These are phyloP conservation scores for Mesoligia furuncula DNA, from an alignment of 2,888 invertebrate species.

Conservation along the genomic window DNA sequence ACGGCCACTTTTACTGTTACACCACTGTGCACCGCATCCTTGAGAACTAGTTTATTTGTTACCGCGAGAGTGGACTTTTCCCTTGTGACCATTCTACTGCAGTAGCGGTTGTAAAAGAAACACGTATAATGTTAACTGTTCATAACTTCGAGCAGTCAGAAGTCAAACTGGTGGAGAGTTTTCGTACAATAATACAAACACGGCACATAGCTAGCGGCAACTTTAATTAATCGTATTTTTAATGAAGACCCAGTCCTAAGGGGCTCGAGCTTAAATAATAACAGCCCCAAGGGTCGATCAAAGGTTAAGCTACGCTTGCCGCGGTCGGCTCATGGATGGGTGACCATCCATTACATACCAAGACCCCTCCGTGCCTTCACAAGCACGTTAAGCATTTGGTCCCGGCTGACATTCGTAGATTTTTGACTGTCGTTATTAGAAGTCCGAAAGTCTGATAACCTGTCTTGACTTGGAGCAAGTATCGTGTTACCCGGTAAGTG, in stretches of 20 bases:
- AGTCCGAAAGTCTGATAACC: too few species aligned
- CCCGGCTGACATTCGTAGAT: too few species aligned
- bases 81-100: conserved; percentile 34
- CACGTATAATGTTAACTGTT: conserved; percentile 25
- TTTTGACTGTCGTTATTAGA: background rate
- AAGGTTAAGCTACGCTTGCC: background rate
- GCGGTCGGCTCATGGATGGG: background rate
- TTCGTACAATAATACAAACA: background rate
- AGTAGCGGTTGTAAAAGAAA: conserved; percentile 33
- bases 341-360: background rate
- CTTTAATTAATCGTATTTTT: background rate
- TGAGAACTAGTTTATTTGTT: conserved; percentile 51
- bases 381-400: too few species aligned
- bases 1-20: conserved; percentile 33
- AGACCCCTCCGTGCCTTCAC: too few species aligned
- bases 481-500: background rate
- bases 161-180: background rate
- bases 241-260: background rate
- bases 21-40: conserved; percentile 29
- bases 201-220: background rate
- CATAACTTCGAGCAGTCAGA: conserved; percentile 10
- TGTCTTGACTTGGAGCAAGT: background rate
- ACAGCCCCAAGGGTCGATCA: background rate
- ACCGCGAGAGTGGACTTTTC: conserved; percentile 36
- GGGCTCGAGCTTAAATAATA: background rate